A percentile compares a stretch with the other conserved stretches of the same genome.
Conservation (phyloP, 2,797 vertebrate species). For the Enteromius mattozi region DNA sequence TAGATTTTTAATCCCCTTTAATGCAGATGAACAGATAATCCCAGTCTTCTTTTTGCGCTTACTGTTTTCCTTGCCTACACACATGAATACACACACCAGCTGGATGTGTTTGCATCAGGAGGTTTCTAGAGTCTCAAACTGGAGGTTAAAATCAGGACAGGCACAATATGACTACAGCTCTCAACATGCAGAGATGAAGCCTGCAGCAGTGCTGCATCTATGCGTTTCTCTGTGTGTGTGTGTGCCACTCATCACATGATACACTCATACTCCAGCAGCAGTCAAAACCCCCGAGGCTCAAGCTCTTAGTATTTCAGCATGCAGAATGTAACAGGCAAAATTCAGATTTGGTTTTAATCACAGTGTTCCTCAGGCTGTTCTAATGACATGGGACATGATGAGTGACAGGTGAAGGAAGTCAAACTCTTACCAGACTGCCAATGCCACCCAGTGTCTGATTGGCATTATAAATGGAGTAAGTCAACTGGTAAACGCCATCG, state of each 20-base stretch:
- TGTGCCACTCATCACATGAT: conserved; percentile 17
- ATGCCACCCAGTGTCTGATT: conserved; percentile 91
- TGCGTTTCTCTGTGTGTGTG: conserved; percentile 7
- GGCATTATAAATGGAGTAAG: conserved; percentile 90
- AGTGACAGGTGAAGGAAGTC: conserved; percentile 36
- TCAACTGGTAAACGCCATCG: conserved; percentile 92
- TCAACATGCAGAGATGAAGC: background rate
- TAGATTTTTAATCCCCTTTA: conserved; percentile 70
- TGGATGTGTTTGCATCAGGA: conserved; percentile 20
- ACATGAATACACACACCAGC: conserved; percentile 6
- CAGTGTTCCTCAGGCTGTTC: conserved; percentile 29
- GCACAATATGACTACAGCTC: background rate
- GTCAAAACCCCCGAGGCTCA: background rate
- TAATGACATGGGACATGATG: conserved; percentile 20
- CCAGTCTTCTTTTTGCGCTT: conserved; percentile 72
- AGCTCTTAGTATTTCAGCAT: background rate
- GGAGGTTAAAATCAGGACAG: background rate
- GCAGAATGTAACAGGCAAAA: background rate
- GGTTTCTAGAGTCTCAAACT: conserved; percentile 3
- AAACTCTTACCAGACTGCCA: conserved; percentile 85
- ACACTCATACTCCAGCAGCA: conserved; percentile 12
- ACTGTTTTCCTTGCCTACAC: conserved; percentile 49
- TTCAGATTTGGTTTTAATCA: conserved; percentile 26
- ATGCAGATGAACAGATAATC: conserved; percentile 74
- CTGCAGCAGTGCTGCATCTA: background rate